Base-by-base conservation (phyloP, 2,888 invertebrate species). In the Ochlodes sylvanus region DNA sequence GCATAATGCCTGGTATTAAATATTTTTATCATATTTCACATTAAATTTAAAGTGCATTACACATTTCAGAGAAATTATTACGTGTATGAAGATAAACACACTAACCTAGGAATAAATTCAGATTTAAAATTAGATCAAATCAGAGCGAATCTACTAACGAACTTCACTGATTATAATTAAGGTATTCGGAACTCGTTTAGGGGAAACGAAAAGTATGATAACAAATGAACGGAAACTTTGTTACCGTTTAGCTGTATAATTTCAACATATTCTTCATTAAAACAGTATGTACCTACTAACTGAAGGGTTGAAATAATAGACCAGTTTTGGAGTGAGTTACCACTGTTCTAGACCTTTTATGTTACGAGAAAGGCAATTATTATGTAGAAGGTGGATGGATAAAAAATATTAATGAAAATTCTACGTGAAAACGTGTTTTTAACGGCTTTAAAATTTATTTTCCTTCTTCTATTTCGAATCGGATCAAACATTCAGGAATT, bases 131-230 rank as follows among this genome's bases (percentile, higher is more conserved):
- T 75, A 73, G 72, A 77, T 78, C 76, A 73, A 75, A 76, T 75
- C 73, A 75, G 74, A 73, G 72, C 71, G 72, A 42, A 52, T 71
- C 70, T 72, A 73, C 75, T 77, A 78, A 80, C 76, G 74, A 77
- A 74, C 77, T 79, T 75, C 73, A 69, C 73, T 77, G 75, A 79
- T 78, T 75, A 75, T 76, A 77, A 78, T 79, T 71, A 73, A 72
- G 71, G 70, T 70, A 17, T 38, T 56, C 38, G 38, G 12, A 57
- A 57, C 10, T 38, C 21, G 52, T 19, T 14, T 21, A 21, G 12
- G 12, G 17, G 10, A 38, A 56, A 12, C 10, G 38, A 17, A 34
- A 56, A 38, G n/a, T 56, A 56, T 38, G 56, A 55, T 55, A 34
- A 55, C 17, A 56, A 56, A 15, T 17, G 9, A 38, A 56, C 17